Evolutionary conservation across 2,797 vertebrate species (phyloP).

Genomic region (Hydrophis major): DNA sequence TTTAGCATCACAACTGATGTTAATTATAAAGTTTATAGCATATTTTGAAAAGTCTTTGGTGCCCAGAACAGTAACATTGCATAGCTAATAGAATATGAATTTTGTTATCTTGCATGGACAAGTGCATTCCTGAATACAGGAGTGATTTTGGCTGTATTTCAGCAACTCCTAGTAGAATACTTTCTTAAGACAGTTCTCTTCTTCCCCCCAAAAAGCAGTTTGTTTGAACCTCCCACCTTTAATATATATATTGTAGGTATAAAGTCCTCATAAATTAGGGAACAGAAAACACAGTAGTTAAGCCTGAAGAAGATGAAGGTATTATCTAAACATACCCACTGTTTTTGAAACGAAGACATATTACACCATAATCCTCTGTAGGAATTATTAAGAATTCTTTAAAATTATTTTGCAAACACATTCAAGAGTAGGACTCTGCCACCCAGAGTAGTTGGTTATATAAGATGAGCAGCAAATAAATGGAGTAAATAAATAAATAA

Average conservation of each 20-base stretch:
- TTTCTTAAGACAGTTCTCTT: not conserved
- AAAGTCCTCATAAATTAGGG: not conserved
- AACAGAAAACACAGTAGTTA: not conserved
- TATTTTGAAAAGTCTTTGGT: slow-evolving; percentile 29
- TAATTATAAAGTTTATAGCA: slow-evolving; percentile 25
- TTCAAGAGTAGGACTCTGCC: not conserved
- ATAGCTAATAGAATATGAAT: slow-evolving; percentile 8
- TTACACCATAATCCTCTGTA: not conserved
- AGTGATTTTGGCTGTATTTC: slow-evolving; percentile 18
- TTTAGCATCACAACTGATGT: slow-evolving; percentile 35
- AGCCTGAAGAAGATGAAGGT: not conserved
- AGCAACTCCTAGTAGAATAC: not conserved
- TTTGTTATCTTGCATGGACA: slow-evolving; percentile 48
- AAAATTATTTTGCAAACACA: not conserved
- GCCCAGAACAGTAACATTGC: slow-evolving; percentile 10
- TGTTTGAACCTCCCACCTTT: not conserved
- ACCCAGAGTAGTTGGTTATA: not conserved
- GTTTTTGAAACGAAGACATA: not conserved
- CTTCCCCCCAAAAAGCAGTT: not conserved
- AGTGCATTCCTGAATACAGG: slow-evolving; percentile 12
- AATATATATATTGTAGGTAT: not conserved
- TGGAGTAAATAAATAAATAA: no score
- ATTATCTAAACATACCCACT: not conserved
- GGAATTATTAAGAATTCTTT: not conserved
- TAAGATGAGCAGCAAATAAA: not conserved